Percentiles rank a stretch among this genome's conserved stretches.
These are phyloP conservation scores for Pristionchus japonicus DNA, from an alignment of 2,888 invertebrate species.

Conservation along the genomic window DNA sequence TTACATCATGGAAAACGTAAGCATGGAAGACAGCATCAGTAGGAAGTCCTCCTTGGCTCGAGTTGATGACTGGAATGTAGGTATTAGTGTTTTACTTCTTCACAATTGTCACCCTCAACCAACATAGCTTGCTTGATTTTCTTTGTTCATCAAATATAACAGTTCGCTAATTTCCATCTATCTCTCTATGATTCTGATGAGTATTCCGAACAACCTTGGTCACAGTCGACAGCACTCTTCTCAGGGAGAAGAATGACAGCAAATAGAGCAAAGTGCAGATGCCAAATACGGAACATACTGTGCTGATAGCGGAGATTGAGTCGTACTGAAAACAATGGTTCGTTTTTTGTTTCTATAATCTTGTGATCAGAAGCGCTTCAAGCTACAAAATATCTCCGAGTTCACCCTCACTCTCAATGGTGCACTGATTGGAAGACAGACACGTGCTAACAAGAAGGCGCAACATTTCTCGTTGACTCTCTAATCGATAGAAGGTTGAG, in stretches of 20 bases:
- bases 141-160: no score
- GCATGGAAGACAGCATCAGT: not conserved
- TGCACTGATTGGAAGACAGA: not conserved
- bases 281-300: not conserved
- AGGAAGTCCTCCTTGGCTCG: conserved; percentile 8
- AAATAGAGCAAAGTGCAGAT: not conserved
- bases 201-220: not conserved
- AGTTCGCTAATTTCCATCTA: no score
- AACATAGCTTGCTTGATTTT: no score
- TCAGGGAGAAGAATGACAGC: not conserved
- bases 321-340: conserved; percentile 33
- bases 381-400: no score
- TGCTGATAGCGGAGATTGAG: not conserved
- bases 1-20: not conserved
- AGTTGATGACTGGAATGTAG: not conserved
- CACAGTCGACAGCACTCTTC: not conserved
- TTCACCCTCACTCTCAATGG: not conserved
- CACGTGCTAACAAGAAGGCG: no score
- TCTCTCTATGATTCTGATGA: no score
- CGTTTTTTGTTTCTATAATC: not conserved
- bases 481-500: no score
- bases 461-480: no score
- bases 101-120: no score
- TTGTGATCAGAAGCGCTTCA: not conserved
- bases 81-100: not conserved